Percentiles rank a stretch among this genome's conserved stretches.
These are phyloP conservation scores for Epinotia brunnichana DNA, from an alignment of 2,888 invertebrate genomes.

Conservation along the genomic window DNA sequence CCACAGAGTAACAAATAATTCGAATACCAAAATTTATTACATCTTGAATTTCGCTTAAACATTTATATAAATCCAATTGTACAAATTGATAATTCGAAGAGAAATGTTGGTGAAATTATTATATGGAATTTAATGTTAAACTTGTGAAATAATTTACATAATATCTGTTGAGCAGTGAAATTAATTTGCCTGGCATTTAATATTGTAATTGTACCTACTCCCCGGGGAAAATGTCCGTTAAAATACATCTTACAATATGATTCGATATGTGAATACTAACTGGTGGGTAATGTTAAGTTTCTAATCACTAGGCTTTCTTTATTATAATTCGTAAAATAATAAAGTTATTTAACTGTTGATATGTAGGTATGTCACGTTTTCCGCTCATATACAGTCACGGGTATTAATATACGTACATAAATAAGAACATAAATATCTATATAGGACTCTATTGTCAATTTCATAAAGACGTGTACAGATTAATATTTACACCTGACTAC, in stretches of 20 bases:
- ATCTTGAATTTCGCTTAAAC: slow-evolving; percentile 15
- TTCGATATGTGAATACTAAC: not conserved
- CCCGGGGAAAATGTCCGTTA: not conserved
- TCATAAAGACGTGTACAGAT: no score
- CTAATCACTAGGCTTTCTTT: no score
- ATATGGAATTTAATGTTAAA: slow-evolving; percentile 26
- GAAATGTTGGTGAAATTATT: slow-evolving; percentile 31
- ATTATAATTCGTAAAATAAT: no score
- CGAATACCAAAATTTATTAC: slow-evolving; percentile 2
- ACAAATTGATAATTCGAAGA: slow-evolving; percentile 22
- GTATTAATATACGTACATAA: no score
- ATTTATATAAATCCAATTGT: slow-evolving; percentile 29
- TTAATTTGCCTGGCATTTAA: slow-evolving; percentile 24
- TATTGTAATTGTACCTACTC: not conserved
- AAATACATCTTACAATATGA: slow-evolving; percentile 6
- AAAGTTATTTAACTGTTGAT: no score
- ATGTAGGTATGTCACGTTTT: no score
- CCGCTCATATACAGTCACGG: no score
- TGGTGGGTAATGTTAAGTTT: not conserved
- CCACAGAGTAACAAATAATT: slow-evolving; percentile 5
- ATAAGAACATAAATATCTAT: no score
- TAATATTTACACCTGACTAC: no score
- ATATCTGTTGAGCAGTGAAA: slow-evolving; percentile 12
- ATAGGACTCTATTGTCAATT: no score
- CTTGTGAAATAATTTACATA: slow-evolving; percentile 31